A percentile compares a stretch with the other conserved stretches of the same genome.
These are phyloP conservation scores for Opisthograptis luteolata DNA, from an alignment of 2,888 invertebrate species.

Conservation along the genomic window DNA sequence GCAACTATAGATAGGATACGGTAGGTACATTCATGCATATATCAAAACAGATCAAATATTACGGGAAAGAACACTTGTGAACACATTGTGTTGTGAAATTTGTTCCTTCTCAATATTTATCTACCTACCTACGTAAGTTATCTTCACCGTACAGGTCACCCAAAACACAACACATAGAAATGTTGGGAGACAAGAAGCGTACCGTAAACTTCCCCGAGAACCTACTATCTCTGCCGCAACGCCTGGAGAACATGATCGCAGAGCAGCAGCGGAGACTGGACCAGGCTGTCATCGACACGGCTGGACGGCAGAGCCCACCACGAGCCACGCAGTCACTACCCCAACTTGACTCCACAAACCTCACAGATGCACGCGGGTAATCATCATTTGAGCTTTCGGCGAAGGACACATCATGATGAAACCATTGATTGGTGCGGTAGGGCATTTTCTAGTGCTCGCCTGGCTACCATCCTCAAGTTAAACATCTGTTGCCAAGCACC, in stretches of 20 bases:
- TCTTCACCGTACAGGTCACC: conserved; percentile 47
- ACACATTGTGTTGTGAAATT: too few species aligned
- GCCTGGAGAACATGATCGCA: conserved; percentile 60
- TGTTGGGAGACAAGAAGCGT: conserved; percentile 61
- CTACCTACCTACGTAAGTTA: not conserved
- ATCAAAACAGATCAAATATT: too few species aligned
- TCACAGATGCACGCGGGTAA: conserved; percentile 41
- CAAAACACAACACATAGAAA: conserved; percentile 42
- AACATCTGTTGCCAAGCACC: too few species aligned
- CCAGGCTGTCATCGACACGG: conserved; percentile 58
- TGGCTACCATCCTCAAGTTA: too few species aligned
- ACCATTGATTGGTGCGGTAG: too few species aligned
- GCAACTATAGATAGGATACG: too few species aligned
- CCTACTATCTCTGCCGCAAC: conserved; percentile 63
- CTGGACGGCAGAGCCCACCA: conserved; percentile 54
- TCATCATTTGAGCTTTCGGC: too few species aligned
- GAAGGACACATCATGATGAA: too few species aligned
- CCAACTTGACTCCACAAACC: conserved; percentile 52
- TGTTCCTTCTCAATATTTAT: not conserved
- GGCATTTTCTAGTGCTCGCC: too few species aligned
- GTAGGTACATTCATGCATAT: too few species aligned
- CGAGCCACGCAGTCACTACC: conserved; percentile 64
- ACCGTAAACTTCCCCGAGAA: conserved; percentile 68
- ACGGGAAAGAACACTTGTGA: too few species aligned
- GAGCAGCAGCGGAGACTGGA: conserved; percentile 64